Conservation (phyloP, 1,140 invertebrate species). For the Meloidogyne hapla region DNA sequence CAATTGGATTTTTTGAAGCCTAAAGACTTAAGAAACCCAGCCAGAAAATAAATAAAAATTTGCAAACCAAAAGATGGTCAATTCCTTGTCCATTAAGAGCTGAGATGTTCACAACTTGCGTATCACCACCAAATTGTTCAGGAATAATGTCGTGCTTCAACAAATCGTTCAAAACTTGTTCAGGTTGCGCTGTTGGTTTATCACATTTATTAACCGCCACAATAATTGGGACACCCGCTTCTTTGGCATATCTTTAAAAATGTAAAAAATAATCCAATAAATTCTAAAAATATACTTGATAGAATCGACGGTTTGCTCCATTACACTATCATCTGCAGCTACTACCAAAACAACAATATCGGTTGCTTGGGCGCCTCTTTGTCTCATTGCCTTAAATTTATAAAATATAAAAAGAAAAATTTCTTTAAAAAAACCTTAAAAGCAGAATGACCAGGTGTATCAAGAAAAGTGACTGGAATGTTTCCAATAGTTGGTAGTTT, state of each 20-base stretch:
- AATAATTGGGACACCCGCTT: constrained; percentile 79
- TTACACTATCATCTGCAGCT: constrained; percentile 96
- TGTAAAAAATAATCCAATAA: not conserved
- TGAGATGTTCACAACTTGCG: constrained; percentile 86
- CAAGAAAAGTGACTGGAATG: constrained; percentile 81
- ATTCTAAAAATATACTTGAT: constrained; percentile 66
- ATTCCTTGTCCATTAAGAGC: constrained; percentile 71
- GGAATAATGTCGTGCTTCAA: constrained; percentile 76
- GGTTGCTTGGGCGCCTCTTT: constrained; percentile 83
- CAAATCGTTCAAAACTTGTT: constrained; percentile 66
- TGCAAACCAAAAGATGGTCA: constrained; percentile 44
- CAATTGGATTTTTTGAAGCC: no score
- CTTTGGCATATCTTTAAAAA: constrained; percentile 54
- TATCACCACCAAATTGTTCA: constrained; percentile 85
- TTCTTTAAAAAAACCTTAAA: constrained; percentile 68
- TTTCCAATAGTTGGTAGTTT: constrained; percentile 71
- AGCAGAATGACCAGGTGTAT: constrained; percentile 99
- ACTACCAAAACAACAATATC: constrained; percentile 95
- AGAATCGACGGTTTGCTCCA: constrained; percentile 84
- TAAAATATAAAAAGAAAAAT: constrained; percentile 74
- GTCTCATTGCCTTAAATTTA: constrained; percentile 49
- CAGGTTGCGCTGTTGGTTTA: constrained; percentile 69
- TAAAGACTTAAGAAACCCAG: no score
- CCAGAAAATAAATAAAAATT: not conserved
- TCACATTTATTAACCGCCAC: constrained; percentile 99